Conservation (phyloP, 2,888 invertebrate genomes). For the Amphipoea oculea region DNA sequence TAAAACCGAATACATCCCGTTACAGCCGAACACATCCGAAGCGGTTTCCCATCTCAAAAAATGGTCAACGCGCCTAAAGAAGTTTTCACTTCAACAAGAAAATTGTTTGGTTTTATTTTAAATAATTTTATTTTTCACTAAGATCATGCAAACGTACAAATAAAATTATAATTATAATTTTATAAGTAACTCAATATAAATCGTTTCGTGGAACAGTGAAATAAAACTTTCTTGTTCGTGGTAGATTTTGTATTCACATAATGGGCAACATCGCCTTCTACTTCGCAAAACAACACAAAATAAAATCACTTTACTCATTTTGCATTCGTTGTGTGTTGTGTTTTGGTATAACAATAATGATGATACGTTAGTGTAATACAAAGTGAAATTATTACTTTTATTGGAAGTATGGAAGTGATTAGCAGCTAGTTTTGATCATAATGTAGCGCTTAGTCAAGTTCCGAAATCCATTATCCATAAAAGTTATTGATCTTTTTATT, state of each 20-base stretch:
- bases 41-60: too few relatives aligned
- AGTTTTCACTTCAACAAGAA: background rate
- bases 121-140: background rate
- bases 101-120: background rate
- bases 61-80: too few relatives aligned
- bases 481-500: constrained; percentile 88
- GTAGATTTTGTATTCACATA: constrained; percentile 48
- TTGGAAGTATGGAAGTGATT: constrained; percentile 87
- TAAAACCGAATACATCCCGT: too few relatives aligned
- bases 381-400: constrained; percentile 76
- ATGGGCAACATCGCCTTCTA: constrained; percentile 73
- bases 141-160: background rate
- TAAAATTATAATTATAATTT: background rate
- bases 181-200: background rate
- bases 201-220: constrained; percentile 8
- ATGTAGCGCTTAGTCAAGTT: constrained; percentile 90
- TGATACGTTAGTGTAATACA: constrained; percentile 76
- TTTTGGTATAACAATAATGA: constrained; percentile 79
- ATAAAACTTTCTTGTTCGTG: background rate
- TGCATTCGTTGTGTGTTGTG: constrained; percentile 88
- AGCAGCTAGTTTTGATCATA: constrained; percentile 84
- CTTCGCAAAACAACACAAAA: constrained; percentile 69
- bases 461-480: constrained; percentile 82
- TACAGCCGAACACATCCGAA: too few relatives aligned
- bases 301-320: constrained; percentile 86